Conservation (phyloP, 2,113 vertebrate genomes). For the Poicephalus meyeri region DNA sequence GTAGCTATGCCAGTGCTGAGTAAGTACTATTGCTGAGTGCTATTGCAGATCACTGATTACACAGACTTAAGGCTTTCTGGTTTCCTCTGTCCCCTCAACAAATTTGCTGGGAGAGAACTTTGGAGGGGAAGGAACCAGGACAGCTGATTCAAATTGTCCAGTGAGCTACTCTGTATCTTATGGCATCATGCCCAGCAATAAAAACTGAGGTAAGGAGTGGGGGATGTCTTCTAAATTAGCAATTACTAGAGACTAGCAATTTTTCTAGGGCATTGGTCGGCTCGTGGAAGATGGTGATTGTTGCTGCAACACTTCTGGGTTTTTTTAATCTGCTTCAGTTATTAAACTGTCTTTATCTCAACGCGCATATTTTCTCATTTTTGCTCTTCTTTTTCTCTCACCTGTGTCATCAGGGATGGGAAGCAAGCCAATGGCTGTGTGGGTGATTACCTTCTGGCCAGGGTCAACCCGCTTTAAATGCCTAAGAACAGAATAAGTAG, state of each 20-base stretch:
- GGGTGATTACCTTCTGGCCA: neutral
- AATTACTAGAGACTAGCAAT: neutral
- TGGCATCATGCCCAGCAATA: neutral
- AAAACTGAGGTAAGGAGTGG: neutral
- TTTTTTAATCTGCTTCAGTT: neutral
- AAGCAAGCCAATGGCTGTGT: fast-evolving
- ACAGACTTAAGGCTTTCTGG: neutral
- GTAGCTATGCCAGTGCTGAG: neutral
- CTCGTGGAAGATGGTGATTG: neutral
- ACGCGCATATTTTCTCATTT: neutral
- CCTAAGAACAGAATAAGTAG: neutral
- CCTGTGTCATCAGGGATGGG: neutral
- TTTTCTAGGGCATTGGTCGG: neutral
- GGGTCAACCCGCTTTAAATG: neutral
- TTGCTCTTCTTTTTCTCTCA: neutral
- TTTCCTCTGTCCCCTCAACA: neutral
- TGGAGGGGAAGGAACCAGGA: neutral
- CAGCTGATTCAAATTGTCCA: neutral
- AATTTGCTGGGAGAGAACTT: neutral
- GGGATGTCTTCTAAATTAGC: neutral
- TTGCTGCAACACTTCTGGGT: neutral
- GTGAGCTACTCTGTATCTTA: neutral
- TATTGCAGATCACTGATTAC: neutral
- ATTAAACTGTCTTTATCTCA: neutral
- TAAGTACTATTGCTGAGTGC: neutral